These are phyloP conservation scores for Drosophila limbata DNA, from an alignment of 2,888 invertebrate species.

Conservation along the genomic window DNA sequence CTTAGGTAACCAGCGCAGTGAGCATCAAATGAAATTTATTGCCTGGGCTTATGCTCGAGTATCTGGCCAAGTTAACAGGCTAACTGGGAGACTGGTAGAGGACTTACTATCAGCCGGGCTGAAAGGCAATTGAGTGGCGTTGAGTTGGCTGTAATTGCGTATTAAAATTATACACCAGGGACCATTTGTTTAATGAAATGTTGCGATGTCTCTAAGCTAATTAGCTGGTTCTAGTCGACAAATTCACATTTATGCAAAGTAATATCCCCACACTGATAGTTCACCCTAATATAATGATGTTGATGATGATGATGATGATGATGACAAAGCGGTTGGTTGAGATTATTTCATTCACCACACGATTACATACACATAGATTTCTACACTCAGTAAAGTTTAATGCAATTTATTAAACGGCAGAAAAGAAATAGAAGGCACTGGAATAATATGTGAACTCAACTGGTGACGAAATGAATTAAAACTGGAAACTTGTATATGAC, in stretches of 20 bases:
- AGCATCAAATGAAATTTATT: constrained; percentile 69
- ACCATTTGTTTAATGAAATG: constrained; percentile 79
- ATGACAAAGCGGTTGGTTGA: constrained; percentile 27
- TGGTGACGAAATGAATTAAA: too few species aligned
- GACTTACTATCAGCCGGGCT: constrained; percentile 58
- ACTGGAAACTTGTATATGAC: too few species aligned
- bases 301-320: constrained; percentile 20
- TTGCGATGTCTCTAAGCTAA: constrained; percentile 70
- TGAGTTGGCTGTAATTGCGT: constrained; percentile 76
- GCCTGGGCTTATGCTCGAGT: constrained; percentile 57
- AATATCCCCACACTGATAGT: constrained; percentile 24
- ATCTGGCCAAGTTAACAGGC: constrained; percentile 20
- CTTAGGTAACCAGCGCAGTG: constrained; percentile 67
- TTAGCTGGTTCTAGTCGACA: constrained; percentile 58
- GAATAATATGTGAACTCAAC: too few species aligned
- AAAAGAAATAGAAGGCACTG: too few species aligned
- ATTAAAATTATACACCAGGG: constrained; percentile 77
- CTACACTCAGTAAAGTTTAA: not conserved
- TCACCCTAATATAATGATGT: constrained; percentile 9
- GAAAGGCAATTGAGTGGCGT: constrained; percentile 67
- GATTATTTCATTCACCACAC: constrained; percentile 48
- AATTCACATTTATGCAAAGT: constrained; percentile 42
- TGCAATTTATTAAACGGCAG: too few species aligned
- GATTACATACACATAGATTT: constrained; percentile 19
- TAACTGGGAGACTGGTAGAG: not conserved